Evolutionary conservation across 2,797 vertebrate species (phyloP), one percentile per base, ranked within the genome.

Genomic region (Eulemur rubriventer): DNA sequence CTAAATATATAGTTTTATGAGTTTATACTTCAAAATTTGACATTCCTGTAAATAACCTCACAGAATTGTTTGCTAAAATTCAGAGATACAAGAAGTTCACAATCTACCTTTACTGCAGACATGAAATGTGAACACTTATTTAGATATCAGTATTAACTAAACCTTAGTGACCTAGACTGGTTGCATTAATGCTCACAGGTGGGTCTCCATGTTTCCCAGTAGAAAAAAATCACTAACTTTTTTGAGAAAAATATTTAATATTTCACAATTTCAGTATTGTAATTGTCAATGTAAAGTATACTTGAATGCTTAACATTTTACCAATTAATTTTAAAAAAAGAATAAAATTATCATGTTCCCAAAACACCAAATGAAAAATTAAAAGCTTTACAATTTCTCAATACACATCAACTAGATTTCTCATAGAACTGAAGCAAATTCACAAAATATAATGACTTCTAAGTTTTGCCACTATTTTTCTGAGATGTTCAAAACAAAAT

Each of bases 291-390:
- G 98, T 98, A 98, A 98, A 98, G 95, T 95, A 85, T 94, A 98
- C 97, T 98, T 98, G 98, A 88, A 89, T 97, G 97, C 96, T 98
- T 98, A 98, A 98, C 98, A 96, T 96, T 97, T 96, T 98, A 98
- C 97, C 97, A 94, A 83, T 94, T 88, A 65, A 79, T 98, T 98
- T 98, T 97, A 97, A 96, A 65, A 52, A 12, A 85, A 82, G 46
- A 95, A 88, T 13, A 69, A 55, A 91, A 91, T 1, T 79, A 28
- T 24, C 61, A 89, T 30, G 28, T 18, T 69, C 28, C n/a, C 20
- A 85, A 82, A 90, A 84, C 46, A 82, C 26, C 75, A 91, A 46
- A 50, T 55, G 16, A n/a, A 84, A 96, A 96, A 57, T n/a, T 52
- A 46, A 65, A 92, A 61, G 3, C 26, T 87, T 95, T 75, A 46